A percentile compares a stretch with the other conserved stretches of the same genome.
Conservation (phyloP, 2,888 invertebrate genomes). For the Tipula vernalis region DNA sequence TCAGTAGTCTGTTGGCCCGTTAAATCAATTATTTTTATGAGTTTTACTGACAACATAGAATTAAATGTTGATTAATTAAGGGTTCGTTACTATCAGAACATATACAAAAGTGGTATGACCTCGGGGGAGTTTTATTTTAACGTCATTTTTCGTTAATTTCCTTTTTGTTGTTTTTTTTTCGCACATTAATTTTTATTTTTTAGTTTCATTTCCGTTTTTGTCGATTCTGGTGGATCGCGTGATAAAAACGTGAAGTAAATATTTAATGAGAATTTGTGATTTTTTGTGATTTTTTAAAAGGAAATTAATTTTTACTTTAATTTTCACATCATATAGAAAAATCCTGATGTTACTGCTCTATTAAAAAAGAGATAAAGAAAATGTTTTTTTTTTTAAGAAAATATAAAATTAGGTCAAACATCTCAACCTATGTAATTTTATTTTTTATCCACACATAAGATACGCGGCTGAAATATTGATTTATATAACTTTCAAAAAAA, state of each 20-base stretch:
- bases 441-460: too few relatives aligned
- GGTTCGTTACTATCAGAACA: neutral
- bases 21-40: neutral
- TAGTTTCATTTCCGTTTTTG: neutral
- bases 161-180: neutral
- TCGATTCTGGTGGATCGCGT: neutral
- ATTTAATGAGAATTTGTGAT: neutral
- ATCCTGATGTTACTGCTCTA: neutral
- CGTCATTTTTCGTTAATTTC: neutral
- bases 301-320: neutral
- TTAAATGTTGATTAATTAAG: neutral
- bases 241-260: neutral
- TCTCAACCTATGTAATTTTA: neutral
- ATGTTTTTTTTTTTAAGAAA: neutral
- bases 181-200: neutral
- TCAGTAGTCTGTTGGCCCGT: neutral
- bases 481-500: too few relatives aligned
- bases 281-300: neutral
- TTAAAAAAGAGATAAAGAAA: neutral
- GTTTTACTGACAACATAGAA: neutral
- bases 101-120: neutral
- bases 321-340: neutral
- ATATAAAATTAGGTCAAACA: neutral
- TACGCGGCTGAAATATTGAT: too few relatives aligned
- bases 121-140: neutral